Evolutionary conservation across 2,797 vertebrate species (phyloP), one percentile per base, ranked within the genome.

Genomic region (Notolepis coatsorum): DNA sequence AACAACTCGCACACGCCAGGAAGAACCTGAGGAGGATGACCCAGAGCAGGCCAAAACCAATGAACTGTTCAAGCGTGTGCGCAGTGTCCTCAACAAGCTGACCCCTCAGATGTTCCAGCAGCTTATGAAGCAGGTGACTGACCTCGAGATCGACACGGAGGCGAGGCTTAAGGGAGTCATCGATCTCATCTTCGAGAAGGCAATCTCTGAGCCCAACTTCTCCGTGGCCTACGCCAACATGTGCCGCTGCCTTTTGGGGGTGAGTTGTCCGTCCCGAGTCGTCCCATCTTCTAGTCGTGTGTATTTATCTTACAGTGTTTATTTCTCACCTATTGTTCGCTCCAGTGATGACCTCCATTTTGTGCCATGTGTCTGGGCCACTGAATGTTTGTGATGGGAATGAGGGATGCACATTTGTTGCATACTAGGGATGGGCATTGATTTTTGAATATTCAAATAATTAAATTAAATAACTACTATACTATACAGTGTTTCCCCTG

Each of bases 181-280:
- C 2, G 96, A 99, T 88, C 95, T 99, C 23, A 96, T 98, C 88
- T 99, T 99, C 21, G 97, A 99, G 91, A 99, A 99, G 89, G 97
- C 97, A 87, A 98, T 99, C 88, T 98, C 95, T 0, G 97, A 99
- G 82, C 97, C 97, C 86, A 99, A 96, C 92, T 99, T 98, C 91
- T 98, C 96, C 56, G 97, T 99, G 90, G 96, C 96, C 89, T 99
- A 99, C 47, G 97, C 97, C 93, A 98, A 99, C 89, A 99, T 99
- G 97, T 99, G 97, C 92, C 97, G 96, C 90, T 99, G 97, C 93
- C 97, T 99, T 94, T 95, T 96, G 91, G 94, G 94, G 94, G 97
- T 98, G 85, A 95, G 96, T 91, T 12, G 0, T 10, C 8, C 4
- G 4, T 8, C 31, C 31, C 2, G 13, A 35, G 31, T 6, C 13